A percentile compares a stretch with the other conserved stretches of the same genome.
Conservation (phyloP, 2,888 invertebrate genomes). For the Saturnia pavonia region DNA sequence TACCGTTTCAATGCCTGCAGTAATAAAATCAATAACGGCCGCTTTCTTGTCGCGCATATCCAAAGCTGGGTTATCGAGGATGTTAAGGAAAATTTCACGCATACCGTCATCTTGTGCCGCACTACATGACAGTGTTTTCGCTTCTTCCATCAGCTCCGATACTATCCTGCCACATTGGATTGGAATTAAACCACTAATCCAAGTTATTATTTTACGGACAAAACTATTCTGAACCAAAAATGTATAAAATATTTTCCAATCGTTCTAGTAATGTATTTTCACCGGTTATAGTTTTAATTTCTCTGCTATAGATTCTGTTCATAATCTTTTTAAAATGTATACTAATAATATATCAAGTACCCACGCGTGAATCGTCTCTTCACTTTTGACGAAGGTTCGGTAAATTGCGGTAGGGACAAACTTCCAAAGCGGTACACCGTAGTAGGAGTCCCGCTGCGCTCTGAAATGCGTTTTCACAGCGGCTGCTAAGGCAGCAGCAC, state of each 20-base stretch:
- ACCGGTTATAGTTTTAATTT: neutral
- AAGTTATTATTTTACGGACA: neutral
- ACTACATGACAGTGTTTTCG: constrained; percentile 81
- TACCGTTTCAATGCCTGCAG: constrained; percentile 93
- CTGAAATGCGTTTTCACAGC: constrained; percentile 90
- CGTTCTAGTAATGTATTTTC: too few relatives aligned
- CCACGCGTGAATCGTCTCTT: constrained; percentile 91
- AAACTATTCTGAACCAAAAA: neutral
- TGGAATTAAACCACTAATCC: constrained; percentile 1
- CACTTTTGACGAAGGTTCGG: constrained; percentile 85
- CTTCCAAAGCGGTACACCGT: constrained; percentile 92
- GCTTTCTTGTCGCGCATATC: constrained; percentile 92
- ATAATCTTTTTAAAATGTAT: neutral
- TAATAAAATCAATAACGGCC: constrained; percentile 92
- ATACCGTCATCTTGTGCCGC: constrained; percentile 82
- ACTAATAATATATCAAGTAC: constrained; percentile 38
- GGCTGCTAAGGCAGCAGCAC: constrained; percentile 84
- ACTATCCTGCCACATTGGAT: constrained; percentile 82
- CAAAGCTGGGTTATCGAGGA: constrained; percentile 86
- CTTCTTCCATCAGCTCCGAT: constrained; percentile 88
- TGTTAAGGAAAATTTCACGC: constrained; percentile 88
- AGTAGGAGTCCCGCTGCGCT: constrained; percentile 90
- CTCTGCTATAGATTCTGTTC: neutral
- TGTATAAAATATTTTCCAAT: too few relatives aligned
- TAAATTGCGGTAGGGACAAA: constrained; percentile 88